Evolutionary conservation across 2,797 vertebrate genomes (phyloP).

Genomic region (Percopsis omiscomaycus): DNA sequence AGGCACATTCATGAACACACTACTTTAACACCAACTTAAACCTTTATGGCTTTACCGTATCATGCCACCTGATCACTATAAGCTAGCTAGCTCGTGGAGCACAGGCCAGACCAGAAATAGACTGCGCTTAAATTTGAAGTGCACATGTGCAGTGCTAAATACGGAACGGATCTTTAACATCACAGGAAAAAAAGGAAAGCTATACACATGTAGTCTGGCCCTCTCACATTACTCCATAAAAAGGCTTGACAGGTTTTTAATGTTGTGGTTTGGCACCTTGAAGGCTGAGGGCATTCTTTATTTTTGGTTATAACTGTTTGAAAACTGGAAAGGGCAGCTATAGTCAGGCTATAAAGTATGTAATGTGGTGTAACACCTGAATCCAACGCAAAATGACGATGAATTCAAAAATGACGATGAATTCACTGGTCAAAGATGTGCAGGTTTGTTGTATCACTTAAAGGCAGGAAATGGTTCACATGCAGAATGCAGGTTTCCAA

Average conservation of each 20-base stretch:
- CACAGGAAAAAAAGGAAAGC: slow-evolving; percentile 28
- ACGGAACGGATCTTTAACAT: slow-evolving; percentile 44
- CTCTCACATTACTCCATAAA: slow-evolving; percentile 52
- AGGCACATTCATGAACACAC: background rate
- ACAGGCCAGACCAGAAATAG: slow-evolving; percentile 60
- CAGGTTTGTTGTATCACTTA: no score
- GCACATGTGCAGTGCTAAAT: slow-evolving; percentile 67
- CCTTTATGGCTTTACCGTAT: slow-evolving; percentile 22
- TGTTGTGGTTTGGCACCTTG: slow-evolving; percentile 23
- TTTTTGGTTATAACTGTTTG: background rate
- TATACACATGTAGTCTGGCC: slow-evolving; percentile 38
- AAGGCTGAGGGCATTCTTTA: slow-evolving; percentile 20
- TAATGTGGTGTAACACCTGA: no score
- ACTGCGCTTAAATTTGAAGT: slow-evolving; percentile 38
- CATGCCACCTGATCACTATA: slow-evolving; percentile 14
- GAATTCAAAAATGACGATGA: no score
- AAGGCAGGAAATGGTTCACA: no score
- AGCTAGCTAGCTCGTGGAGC: slow-evolving; percentile 33
- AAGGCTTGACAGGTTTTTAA: slow-evolving; percentile 18
- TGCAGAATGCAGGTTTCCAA: no score
- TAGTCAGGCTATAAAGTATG: no score
- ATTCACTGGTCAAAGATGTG: no score
- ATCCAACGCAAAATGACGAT: no score
- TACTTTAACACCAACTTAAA: slow-evolving; percentile 45
- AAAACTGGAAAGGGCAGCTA: no score